phyloP scores from a whole-genome alignment of 2,113 vertebrate genomes.

The Grammomys surdaster region DNA sequence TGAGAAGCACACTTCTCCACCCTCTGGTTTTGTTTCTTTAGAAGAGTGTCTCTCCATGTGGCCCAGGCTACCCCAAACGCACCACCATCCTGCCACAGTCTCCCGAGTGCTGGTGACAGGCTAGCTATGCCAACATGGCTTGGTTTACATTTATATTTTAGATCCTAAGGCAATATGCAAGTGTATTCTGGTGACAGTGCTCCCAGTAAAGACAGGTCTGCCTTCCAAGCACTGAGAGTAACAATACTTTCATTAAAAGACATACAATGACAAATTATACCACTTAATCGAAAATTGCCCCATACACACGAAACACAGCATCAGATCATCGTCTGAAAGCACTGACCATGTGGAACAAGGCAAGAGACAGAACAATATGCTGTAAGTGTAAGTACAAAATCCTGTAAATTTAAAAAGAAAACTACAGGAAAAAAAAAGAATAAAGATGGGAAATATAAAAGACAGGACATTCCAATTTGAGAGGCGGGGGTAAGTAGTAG shows the following conservation, averaged over 20 bases:
- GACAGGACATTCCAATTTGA: neutral
- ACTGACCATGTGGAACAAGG: conserved; percentile 17
- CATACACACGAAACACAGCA: neutral
- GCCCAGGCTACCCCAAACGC: neutral
- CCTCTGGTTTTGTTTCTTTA: neutral
- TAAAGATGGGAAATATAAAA: neutral
- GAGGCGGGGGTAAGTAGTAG: neutral
- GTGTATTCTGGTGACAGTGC: neutral
- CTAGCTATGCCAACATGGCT: neutral
- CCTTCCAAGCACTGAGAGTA: neutral
- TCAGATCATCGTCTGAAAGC: conserved; percentile 8
- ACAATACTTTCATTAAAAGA: neutral
- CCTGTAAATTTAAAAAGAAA: neutral
- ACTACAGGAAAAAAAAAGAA: neutral
- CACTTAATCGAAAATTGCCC: neutral
- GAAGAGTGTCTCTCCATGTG: neutral
- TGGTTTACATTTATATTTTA: neutral
- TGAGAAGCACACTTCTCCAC: conserved; percentile 28
- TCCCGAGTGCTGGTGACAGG: neutral
- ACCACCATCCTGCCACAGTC: neutral
- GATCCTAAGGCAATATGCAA: conserved; percentile 13
- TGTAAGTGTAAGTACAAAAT: neutral
- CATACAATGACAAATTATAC: neutral
- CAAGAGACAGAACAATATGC: neutral
- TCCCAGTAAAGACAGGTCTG: neutral